Percentiles rank a stretch among this genome's conserved stretches.
Conservation (phyloP, 1,140 invertebrate genomes). For the Carposina sasakii region DNA sequence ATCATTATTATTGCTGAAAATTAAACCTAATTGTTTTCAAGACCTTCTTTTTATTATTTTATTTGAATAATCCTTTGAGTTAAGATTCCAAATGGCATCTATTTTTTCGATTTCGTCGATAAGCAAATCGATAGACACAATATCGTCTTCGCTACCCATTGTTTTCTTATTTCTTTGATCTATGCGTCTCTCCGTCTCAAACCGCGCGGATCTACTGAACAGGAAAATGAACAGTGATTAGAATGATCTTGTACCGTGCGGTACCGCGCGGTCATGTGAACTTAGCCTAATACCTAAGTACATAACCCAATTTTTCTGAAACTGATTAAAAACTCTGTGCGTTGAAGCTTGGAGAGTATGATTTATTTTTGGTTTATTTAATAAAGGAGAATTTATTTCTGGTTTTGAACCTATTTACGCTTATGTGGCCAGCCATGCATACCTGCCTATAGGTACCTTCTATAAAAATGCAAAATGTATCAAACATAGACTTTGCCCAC, state of each 20-base stretch:
- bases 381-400: no score
- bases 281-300: constrained; percentile 3
- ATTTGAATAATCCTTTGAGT: background rate
- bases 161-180: background rate
- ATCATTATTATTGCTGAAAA: background rate
- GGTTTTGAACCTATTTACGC: no score
- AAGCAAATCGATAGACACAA: background rate
- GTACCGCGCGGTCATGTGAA: background rate
- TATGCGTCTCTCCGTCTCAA: background rate
- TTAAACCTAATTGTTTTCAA: background rate
- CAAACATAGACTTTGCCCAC: no score
- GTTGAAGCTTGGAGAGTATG: no score
- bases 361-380: no score
- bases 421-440: no score
- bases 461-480: no score
- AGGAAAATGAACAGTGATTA: background rate
- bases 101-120: background rate
- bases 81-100: background rate
- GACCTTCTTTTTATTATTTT: background rate
- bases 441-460: no score
- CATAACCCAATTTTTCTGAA: no score
- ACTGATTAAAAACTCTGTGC: no score
- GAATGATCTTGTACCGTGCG: background rate
- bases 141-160: background rate
- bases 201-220: background rate